These are phyloP conservation scores for Leptinotarsa tumamoca DNA, from an alignment of 2,888 invertebrate genomes.

Conservation along the genomic window DNA sequence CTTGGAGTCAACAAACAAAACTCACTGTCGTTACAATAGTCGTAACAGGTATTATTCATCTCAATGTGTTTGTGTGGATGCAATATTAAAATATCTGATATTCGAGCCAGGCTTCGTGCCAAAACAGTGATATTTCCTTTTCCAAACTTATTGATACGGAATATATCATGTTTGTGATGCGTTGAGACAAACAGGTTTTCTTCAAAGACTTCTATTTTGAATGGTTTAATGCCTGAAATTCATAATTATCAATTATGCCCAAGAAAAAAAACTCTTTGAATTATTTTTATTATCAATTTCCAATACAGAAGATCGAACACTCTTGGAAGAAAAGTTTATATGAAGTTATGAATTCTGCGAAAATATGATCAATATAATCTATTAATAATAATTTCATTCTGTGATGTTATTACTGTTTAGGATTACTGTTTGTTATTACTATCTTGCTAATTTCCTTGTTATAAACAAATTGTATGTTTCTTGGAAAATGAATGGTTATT, in stretches of 20 bases:
- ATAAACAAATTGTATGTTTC: too few relatives aligned
- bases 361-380: too few relatives aligned
- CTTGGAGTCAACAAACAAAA: conserved; percentile 68
- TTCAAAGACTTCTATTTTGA: conserved; percentile 80
- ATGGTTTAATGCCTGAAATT: conserved; percentile 72
- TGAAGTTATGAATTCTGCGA: too few relatives aligned
- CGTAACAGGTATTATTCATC: conserved; percentile 72
- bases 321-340: too few relatives aligned
- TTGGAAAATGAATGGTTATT: too few relatives aligned
- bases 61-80: conserved; percentile 74
- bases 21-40: conserved; percentile 73
- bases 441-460: too few relatives aligned
- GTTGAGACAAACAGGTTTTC: conserved; percentile 77
- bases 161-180: conserved; percentile 73
- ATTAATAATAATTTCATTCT: too few relatives aligned
- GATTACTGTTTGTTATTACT: too few relatives aligned
- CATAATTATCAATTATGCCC: not conserved
- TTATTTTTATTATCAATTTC: too few relatives aligned
- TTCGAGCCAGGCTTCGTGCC: conserved; percentile 70
- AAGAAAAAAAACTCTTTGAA: conserved; percentile 18
- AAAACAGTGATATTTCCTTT: conserved; percentile 70
- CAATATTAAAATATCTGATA: conserved; percentile 76
- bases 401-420: too few relatives aligned
- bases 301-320: too few relatives aligned
- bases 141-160: conserved; percentile 77